Evolutionary conservation across 2,797 vertebrate genomes (phyloP).

Genomic region (Parauchenoglanis ngamensis): DNA sequence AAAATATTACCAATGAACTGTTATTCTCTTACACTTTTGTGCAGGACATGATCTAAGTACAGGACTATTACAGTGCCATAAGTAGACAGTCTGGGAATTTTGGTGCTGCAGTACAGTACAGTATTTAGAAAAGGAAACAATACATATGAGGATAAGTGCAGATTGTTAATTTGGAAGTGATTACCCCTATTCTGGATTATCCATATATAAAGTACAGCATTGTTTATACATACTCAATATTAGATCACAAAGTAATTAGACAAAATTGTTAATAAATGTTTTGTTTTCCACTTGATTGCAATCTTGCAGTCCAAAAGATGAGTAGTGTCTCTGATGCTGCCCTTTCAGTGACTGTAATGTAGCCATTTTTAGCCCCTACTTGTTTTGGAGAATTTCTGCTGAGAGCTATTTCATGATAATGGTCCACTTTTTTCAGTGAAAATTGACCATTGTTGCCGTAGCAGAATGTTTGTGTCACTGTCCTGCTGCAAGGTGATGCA

Average conservation of each 20-base stretch:
- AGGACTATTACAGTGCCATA: background rate
- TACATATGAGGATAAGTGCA: background rate
- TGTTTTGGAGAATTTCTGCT: background rate
- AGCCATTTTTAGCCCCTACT: background rate
- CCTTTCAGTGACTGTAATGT: background rate
- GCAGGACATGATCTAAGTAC: background rate
- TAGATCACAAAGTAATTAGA: background rate
- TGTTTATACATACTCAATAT: background rate
- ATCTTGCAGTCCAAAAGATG: background rate
- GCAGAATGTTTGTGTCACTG: background rate
- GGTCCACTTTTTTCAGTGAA: background rate
- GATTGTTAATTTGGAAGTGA: background rate
- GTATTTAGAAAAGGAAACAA: background rate
- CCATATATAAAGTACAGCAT: background rate
- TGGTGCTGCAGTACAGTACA: background rate
- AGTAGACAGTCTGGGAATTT: background rate
- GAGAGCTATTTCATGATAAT: background rate
- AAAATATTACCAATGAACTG: background rate
- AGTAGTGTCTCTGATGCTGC: background rate
- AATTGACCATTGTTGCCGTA: background rate
- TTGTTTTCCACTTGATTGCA: background rate
- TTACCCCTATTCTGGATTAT: background rate
- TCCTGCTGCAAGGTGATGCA: background rate
- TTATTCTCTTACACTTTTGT: background rate
- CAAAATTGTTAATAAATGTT: background rate